Conservation (phyloP, 1,140 invertebrate species). For the Drosophila malerkotliana region DNA sequence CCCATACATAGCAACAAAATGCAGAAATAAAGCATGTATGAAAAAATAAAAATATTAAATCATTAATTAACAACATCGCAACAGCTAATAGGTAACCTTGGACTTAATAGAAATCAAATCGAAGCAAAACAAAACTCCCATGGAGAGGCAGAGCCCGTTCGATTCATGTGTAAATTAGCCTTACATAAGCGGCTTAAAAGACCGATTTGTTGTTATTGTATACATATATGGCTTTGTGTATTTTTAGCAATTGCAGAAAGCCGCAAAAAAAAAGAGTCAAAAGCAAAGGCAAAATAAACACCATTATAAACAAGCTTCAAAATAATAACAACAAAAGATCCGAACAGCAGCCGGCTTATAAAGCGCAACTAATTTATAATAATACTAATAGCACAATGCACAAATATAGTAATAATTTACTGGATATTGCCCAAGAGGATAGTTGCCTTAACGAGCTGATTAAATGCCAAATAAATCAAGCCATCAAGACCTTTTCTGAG, state of each 20-base stretch:
- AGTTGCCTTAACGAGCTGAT: slow-evolving; percentile 59
- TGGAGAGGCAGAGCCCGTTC: slow-evolving; percentile 59
- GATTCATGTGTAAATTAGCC: slow-evolving; percentile 81
- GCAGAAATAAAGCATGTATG: slow-evolving; percentile 25
- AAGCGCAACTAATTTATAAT: slow-evolving; percentile 71
- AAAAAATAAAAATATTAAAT: slow-evolving; percentile 68
- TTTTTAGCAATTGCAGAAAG: slow-evolving; percentile 81
- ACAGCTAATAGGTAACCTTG: slow-evolving; percentile 64
- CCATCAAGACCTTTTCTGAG: slow-evolving; percentile 36
- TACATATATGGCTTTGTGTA: slow-evolving; percentile 29
- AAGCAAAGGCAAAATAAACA: slow-evolving; percentile 27
- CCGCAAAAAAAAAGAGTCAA: slow-evolving; percentile 16
- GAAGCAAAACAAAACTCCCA: slow-evolving; percentile 61
- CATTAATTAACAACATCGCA: slow-evolving; percentile 72
- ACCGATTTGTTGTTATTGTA: slow-evolving; percentile 32
- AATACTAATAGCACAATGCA: slow-evolving; percentile 32
- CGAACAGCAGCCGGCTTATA: slow-evolving; percentile 49
- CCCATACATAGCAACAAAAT: slow-evolving; percentile 4
- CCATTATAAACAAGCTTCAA: slow-evolving; percentile 16
- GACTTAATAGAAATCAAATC: slow-evolving; percentile 80
- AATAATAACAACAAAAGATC: slow-evolving; percentile 35
- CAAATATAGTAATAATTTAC: slow-evolving; percentile 15
- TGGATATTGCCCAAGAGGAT: slow-evolving; percentile 63
- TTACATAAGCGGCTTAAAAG: slow-evolving; percentile 76
- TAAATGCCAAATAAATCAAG: slow-evolving; percentile 65